Evolutionary conservation across 2,888 invertebrate genomes (phyloP).

Genomic region (Polymixis flavicincta): DNA sequence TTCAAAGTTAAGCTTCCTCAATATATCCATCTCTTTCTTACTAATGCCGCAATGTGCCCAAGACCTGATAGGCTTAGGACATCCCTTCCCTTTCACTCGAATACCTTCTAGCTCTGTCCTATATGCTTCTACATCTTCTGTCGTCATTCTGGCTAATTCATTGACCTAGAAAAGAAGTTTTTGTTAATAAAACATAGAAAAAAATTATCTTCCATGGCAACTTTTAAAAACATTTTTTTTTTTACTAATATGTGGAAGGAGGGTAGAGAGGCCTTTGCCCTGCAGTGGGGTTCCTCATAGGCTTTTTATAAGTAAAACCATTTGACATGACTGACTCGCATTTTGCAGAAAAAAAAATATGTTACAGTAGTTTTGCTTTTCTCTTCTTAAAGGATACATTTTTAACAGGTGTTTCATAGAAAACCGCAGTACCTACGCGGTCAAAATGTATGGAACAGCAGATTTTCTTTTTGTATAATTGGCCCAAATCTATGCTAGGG

Average conservation of each 20-base stretch:
- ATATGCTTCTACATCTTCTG: constrained; percentile 96
- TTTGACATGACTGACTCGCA: background rate
- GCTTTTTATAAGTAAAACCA: too few species aligned
- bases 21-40: constrained; percentile 97
- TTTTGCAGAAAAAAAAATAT: background rate
- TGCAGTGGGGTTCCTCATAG: too few species aligned
- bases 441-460: too few species aligned
- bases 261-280: too few species aligned
- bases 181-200: background rate
- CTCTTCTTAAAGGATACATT: too few species aligned
- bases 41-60: constrained; percentile 99
- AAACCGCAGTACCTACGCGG: too few species aligned
- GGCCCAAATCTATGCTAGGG: too few species aligned
- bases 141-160: constrained; percentile 97
- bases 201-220: background rate
- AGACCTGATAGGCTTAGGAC: constrained; percentile 98
- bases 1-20: constrained; percentile 97
- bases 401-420: too few species aligned
- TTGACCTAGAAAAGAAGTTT: constrained; percentile 93
- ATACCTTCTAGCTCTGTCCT: constrained; percentile 98
- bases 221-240: too few species aligned
- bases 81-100: constrained; percentile 98
- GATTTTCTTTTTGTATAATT: too few species aligned
- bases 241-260: too few species aligned
- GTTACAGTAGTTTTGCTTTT: background rate